A percentile compares a stretch with the other conserved stretches of the same genome.
phyloP scores from a whole-genome alignment of 1,140 invertebrate genomes.

The Diachasma alloeum region DNA sequence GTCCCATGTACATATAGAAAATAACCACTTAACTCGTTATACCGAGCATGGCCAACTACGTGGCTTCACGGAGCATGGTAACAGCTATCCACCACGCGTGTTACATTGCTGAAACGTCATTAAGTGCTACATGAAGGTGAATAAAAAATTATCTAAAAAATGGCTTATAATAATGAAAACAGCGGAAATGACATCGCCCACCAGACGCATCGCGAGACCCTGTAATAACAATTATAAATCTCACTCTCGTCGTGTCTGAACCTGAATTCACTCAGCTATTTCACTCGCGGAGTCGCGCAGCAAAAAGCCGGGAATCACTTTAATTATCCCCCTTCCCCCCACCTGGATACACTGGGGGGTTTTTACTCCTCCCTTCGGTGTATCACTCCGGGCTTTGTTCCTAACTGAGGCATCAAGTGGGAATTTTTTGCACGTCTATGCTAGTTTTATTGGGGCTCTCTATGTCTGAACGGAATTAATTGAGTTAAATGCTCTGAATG shows the following conservation, averaged over 20 bases:
- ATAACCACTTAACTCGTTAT: conserved; percentile 53
- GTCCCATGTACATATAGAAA: conserved; percentile 11
- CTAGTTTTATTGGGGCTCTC: neutral
- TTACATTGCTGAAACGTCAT: conserved; percentile 40
- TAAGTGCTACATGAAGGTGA: conserved; percentile 12
- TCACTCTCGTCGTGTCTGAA: conserved; percentile 3
- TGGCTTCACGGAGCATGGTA: conserved; percentile 63
- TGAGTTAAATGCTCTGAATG: neutral
- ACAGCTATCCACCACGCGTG: conserved; percentile 53
- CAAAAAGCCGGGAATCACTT: neutral
- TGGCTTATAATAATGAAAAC: conserved; percentile 22
- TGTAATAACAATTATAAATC: neutral
- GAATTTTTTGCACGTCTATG: neutral
- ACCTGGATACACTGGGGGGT: neutral
- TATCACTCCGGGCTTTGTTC: neutral
- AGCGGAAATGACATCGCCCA: conserved; percentile 20
- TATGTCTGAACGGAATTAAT: neutral
- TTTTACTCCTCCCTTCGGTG: neutral
- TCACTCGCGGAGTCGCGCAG: neutral
- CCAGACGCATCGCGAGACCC: neutral
- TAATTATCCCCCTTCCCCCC: neutral
- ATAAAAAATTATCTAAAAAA: conserved; percentile 21
- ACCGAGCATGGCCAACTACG: conserved; percentile 62
- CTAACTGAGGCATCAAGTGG: neutral
- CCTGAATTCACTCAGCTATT: neutral